phyloP scores from a whole-genome alignment of 2,797 vertebrate species.

The Danionella dracula region DNA sequence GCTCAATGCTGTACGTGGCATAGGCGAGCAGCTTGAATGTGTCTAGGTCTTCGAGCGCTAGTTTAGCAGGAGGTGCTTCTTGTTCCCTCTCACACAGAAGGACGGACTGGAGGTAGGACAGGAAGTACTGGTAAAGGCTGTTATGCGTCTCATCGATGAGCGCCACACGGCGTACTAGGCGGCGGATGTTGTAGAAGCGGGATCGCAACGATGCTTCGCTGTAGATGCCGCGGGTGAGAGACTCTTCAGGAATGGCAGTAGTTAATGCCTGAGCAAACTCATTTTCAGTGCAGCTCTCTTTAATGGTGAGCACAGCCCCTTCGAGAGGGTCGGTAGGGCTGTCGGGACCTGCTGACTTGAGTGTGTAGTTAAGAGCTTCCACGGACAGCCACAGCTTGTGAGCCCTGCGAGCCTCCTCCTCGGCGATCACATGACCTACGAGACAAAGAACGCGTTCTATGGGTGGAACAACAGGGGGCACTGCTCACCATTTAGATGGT shows the following conservation, averaged over 20 bases:
- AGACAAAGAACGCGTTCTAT: neutral
- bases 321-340: conserved; percentile 76
- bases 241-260: conserved; percentile 77
- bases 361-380: conserved; percentile 80
- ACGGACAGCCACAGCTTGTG: conserved; percentile 94
- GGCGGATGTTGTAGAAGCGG: conserved; percentile 79
- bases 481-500: no score
- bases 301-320: conserved; percentile 71
- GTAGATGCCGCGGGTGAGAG: conserved; percentile 84
- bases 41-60: conserved; percentile 77
- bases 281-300: conserved; percentile 72
- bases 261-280: conserved; percentile 82
- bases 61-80: conserved; percentile 76
- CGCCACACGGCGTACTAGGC: conserved; percentile 82
- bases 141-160: conserved; percentile 89
- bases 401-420: conserved; percentile 86
- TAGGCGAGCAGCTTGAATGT: conserved; percentile 89
- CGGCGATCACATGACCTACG: conserved; percentile 83
- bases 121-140: conserved; percentile 93
- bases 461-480: no score
- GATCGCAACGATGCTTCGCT: conserved; percentile 86
- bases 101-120: conserved; percentile 89
- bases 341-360: conserved; percentile 72
- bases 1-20: conserved; percentile 88
- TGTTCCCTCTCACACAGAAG: conserved; percentile 81